phyloP scores from a whole-genome alignment of 2,797 vertebrate genomes.

The Poeciliopsis turneri region DNA sequence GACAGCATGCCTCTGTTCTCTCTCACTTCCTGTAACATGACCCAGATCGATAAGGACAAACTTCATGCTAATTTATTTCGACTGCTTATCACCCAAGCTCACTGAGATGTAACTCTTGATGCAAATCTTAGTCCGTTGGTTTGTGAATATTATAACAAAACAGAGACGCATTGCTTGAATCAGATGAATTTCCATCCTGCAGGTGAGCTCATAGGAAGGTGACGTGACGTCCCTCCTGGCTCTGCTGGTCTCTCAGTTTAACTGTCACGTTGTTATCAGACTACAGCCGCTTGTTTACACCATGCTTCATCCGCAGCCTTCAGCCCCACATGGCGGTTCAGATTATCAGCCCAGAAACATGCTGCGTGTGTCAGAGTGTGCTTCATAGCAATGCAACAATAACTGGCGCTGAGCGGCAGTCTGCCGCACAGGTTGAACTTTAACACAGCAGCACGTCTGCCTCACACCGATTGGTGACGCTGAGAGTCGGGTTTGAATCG shows the following conservation, averaged over 20 bases:
- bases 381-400: constrained; percentile 20
- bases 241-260: constrained; percentile 58
- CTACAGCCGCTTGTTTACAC: constrained; percentile 59
- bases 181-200: not conserved
- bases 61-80: not conserved
- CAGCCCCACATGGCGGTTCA: constrained; percentile 44
- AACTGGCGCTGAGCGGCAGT: constrained; percentile 32
- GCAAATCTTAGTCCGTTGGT: not conserved
- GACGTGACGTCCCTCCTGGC: constrained; percentile 18
- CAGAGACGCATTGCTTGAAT: not conserved
- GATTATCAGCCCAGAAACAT: constrained; percentile 54
- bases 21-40: constrained; percentile 60
- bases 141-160: not conserved
- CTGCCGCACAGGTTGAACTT: constrained; percentile 24
- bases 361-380: constrained; percentile 24
- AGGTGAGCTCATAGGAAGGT: constrained; percentile 16
- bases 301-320: constrained; percentile 34
- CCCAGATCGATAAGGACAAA: not conserved
- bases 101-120: not conserved
- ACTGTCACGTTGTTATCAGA: constrained; percentile 64
- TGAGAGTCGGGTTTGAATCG: not conserved
- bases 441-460: constrained; percentile 16
- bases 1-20: constrained; percentile 23
- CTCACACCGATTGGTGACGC: not conserved
- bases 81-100: not conserved